Percentiles rank a stretch among this genome's conserved stretches.
Evolutionary conservation across 2,888 invertebrate species (phyloP).

Genomic region (Protonemura montana): DNA sequence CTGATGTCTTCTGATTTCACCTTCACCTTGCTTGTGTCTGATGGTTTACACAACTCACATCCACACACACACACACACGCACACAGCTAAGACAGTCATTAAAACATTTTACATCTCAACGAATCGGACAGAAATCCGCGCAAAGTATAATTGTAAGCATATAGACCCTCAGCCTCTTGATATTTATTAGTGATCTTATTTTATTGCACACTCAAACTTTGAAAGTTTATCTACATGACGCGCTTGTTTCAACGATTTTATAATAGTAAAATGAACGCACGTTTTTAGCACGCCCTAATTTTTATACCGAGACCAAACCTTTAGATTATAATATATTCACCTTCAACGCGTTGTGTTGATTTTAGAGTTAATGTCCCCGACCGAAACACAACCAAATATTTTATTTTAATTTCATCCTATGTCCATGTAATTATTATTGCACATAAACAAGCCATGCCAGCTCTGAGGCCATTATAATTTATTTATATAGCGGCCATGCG

Average conservation of each 20-base stretch:
- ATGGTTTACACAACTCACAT: background rate
- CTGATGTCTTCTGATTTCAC: background rate
- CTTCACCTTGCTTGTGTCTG: background rate
- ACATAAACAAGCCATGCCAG: constrained; percentile 33
- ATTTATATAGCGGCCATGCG: constrained; percentile 1
- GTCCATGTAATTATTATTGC: constrained; percentile 38
- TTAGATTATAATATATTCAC: constrained; percentile 15
- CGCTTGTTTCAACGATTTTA: background rate
- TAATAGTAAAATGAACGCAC: constrained; percentile 15
- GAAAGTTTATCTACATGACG: constrained; percentile 23
- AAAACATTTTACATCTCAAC: constrained; percentile 13
- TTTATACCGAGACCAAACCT: constrained; percentile 34
- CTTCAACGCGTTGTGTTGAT: background rate
- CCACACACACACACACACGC: background rate
- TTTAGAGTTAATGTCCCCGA: constrained; percentile 37
- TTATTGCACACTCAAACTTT: constrained; percentile 34
- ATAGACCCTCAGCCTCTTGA: constrained; percentile 2
- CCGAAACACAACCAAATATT: constrained; percentile 16
- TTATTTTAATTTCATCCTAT: constrained; percentile 39
- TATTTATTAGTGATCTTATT: constrained; percentile 27
- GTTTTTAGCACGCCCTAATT: constrained; percentile 39
- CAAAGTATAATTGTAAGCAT: constrained; percentile 21
- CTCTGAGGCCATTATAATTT: constrained; percentile 23
- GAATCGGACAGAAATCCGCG: background rate
- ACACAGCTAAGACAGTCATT: background rate